Conservation (phyloP, 2,888 invertebrate genomes). For the Pseudeuparius sepicola region DNA sequence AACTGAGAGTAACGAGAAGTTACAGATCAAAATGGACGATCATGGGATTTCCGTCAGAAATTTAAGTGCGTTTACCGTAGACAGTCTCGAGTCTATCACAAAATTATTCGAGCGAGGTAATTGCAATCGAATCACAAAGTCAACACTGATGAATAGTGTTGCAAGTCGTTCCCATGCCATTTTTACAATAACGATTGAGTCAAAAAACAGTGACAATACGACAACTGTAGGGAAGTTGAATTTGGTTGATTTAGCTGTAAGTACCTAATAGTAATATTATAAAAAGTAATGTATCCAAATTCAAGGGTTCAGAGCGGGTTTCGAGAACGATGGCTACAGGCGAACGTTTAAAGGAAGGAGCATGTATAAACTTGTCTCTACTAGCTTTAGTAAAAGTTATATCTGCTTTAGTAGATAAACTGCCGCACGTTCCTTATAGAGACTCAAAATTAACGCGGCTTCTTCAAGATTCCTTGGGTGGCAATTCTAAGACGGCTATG, state of each 20-base stretch:
- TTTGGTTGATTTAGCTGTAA: constrained; percentile 91
- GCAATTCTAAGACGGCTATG: constrained; percentile 94
- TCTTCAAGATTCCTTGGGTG: constrained; percentile 93
- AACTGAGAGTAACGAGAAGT: constrained; percentile 73
- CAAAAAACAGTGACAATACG: constrained; percentile 80
- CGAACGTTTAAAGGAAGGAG: constrained; percentile 87
- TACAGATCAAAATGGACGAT: constrained; percentile 94
- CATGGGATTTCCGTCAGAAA: constrained; percentile 98
- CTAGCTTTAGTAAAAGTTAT: constrained; percentile 98
- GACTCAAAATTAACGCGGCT: constrained; percentile 93
- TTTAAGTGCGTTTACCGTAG: constrained; percentile 93
- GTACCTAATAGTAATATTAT: no score
- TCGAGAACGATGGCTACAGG: constrained; percentile 94
- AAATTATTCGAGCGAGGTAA: constrained; percentile 73
- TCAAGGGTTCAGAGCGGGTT: constrained; percentile 91
- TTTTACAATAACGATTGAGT: constrained; percentile 95
- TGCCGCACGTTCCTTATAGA: constrained; percentile 94
- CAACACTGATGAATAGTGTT: constrained; percentile 96
- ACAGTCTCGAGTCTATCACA: constrained; percentile 43
- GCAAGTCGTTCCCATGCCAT: constrained; percentile 97
- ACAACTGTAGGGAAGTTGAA: constrained; percentile 94
- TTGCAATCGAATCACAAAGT: constrained; percentile 81
- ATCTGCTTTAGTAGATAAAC: constrained; percentile 94
- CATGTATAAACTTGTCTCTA: constrained; percentile 94
- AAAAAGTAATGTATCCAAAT: no score